phyloP scores from a whole-genome alignment of 2,113 vertebrate genomes.

The Semicossyphus pulcher region DNA sequence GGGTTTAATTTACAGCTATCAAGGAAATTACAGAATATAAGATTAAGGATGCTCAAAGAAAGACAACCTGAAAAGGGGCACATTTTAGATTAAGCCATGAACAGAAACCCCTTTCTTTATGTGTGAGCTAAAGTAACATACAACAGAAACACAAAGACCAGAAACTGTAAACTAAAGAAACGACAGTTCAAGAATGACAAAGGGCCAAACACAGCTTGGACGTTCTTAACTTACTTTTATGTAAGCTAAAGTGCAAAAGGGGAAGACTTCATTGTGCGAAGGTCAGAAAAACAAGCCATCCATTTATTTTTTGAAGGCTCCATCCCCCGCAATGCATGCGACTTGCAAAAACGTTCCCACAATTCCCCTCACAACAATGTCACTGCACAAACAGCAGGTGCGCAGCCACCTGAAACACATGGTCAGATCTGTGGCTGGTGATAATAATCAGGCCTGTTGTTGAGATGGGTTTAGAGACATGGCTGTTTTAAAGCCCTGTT shows the following conservation, averaged over 20 bases:
- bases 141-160: not conserved
- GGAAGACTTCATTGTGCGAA: constrained; percentile 26
- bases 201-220: not conserved
- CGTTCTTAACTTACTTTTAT: constrained; percentile 40
- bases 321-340: constrained; percentile 20
- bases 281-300: constrained; percentile 66
- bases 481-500: constrained; percentile 5
- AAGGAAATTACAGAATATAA: constrained; percentile 1
- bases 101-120: not conserved
- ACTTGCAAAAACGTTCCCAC: constrained; percentile 29
- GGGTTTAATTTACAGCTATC: constrained; percentile 5
- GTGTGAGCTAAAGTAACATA: not conserved
- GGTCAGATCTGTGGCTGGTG: constrained; percentile 28
- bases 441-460: not conserved
- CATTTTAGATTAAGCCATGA: not conserved
- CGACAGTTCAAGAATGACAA: not conserved
- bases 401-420: constrained; percentile 1
- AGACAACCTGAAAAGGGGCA: no score
- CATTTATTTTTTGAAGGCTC: constrained; percentile 59
- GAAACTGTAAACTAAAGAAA: not conserved
- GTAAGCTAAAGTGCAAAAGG: constrained; percentile 45
- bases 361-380: constrained; percentile 27
- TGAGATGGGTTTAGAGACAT: not conserved
- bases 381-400: constrained; percentile 29
- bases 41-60: constrained; percentile 4